These are phyloP conservation scores for Drosophila dunni DNA, from an alignment of 1,140 invertebrate species.

Conservation along the genomic window DNA sequence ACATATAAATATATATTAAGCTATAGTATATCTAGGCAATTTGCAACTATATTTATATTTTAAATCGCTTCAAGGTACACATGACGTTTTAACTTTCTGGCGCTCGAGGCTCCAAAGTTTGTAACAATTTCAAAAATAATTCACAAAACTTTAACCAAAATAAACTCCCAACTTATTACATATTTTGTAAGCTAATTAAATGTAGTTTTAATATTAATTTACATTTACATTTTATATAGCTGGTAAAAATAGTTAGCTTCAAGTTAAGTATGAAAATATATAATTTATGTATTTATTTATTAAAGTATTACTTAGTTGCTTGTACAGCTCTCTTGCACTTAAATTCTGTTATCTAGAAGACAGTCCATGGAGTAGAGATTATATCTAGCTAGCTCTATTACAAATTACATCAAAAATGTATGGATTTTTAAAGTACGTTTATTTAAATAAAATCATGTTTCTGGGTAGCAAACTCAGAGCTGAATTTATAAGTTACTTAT, in stretches of 20 bases:
- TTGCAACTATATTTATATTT: slow-evolving; percentile 19
- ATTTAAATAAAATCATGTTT: neutral
- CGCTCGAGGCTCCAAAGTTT: slow-evolving; percentile 52
- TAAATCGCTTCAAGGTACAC: slow-evolving; percentile 67
- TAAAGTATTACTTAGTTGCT: slow-evolving; percentile 10
- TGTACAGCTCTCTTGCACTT: slow-evolving; percentile 49
- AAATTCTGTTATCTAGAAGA: slow-evolving; percentile 81
- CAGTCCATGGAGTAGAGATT: slow-evolving; percentile 79
- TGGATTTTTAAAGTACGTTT: neutral
- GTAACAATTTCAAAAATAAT: slow-evolving; percentile 73
- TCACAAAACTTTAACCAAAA: slow-evolving; percentile 54
- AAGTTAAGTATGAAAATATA: slow-evolving; percentile 74
- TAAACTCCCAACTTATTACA: slow-evolving; percentile 30
- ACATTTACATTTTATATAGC: slow-evolving; percentile 27
- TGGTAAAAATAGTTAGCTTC: slow-evolving; percentile 60
- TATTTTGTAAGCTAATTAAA: slow-evolving; percentile 22
- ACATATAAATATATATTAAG: slow-evolving; percentile 7
- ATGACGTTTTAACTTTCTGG: slow-evolving; percentile 62
- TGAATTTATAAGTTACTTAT: no score
- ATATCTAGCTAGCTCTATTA: slow-evolving; percentile 39
- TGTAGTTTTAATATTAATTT: slow-evolving; percentile 5
- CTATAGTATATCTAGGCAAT: neutral
- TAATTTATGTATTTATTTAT: slow-evolving; percentile 24
- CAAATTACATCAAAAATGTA: neutral
- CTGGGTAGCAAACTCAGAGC: neutral